A percentile compares a stretch with the other conserved stretches of the same genome.
These are phyloP conservation scores for Clostera curtula DNA, from an alignment of 2,888 invertebrate genomes.

Conservation along the genomic window DNA sequence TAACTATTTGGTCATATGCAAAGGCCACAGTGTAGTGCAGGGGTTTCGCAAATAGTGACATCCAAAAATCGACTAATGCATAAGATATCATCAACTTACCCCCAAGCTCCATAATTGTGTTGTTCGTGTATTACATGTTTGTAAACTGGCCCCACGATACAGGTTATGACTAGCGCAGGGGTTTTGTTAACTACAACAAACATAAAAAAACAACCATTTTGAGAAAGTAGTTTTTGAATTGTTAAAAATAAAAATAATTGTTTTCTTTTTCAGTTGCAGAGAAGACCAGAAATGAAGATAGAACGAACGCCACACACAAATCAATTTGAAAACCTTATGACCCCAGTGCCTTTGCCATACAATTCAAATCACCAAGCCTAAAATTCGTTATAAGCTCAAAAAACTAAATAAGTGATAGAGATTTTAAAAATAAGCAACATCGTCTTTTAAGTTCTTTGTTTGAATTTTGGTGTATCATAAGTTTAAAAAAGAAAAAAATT, in stretches of 20 bases:
- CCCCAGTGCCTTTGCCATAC: slow-evolving; percentile 30
- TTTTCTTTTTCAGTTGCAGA: slow-evolving; percentile 34
- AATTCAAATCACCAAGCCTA: slow-evolving; percentile 6
- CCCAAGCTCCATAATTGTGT: too few relatives aligned
- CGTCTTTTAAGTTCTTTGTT: slow-evolving; percentile 9
- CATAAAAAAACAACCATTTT: too few relatives aligned
- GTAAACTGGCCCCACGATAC: too few relatives aligned
- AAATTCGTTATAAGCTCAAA: slow-evolving; percentile 14
- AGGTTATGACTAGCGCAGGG: too few relatives aligned
- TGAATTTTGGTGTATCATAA: slow-evolving; percentile 30
- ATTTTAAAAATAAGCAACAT: slow-evolving; percentile 11
- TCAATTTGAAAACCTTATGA: slow-evolving; percentile 30
- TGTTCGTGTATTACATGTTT: too few relatives aligned
- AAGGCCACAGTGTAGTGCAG: too few relatives aligned
- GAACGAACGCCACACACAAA: slow-evolving; percentile 25
- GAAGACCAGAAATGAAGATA: slow-evolving; percentile 55
- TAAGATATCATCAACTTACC: too few relatives aligned
- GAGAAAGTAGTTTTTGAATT: slow-evolving; percentile 1
- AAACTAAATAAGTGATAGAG: slow-evolving; percentile 12
- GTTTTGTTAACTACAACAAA: too few relatives aligned
- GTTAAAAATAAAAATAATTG: slow-evolving; percentile 5
- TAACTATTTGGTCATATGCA: too few relatives aligned
- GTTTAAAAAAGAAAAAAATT: too few relatives aligned
- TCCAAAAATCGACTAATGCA: too few relatives aligned
- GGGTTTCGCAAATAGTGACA: too few relatives aligned